Base-by-base conservation (phyloP, 2,113 vertebrate genomes). In the Sterrhoptilus dennistouni region DNA sequence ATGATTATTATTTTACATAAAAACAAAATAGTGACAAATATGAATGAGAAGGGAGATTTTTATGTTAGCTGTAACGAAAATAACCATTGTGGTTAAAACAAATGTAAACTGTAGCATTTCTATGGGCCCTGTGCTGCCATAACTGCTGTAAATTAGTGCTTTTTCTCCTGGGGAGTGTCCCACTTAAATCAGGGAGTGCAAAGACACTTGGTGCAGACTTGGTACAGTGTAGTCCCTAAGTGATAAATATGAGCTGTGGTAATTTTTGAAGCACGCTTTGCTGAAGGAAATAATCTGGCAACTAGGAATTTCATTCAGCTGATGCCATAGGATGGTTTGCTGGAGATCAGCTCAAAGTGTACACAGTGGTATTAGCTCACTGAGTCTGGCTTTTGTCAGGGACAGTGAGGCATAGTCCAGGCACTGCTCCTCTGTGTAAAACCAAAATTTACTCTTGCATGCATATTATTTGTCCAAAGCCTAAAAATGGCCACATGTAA, bases 1-100 rank as follows among this genome's bases (percentile, higher is more conserved):
- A 68, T 88, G 16, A 80, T 93, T 88, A 78, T 82, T 87, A 53
- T 75, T 95, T 87, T 96, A 96, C 89, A 95, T 94, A 64, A 77
- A 85, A 95, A 35, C 47, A 89, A 94, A 91, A 66, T 57, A 84
- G 49, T 42, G 83, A 57, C 59, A 87, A 49, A 65, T 79, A 53
- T 44, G 47, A 72, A 94, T 64, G 66, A 91, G 61, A 90, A 90
- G 44, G 69, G 28, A 74, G 17, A 2, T 85, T 93, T 96, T 96
- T 78, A 76, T 53, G 70, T 92, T 83, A 83, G 70, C 85, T 75
- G 61, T 76, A 69, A 74, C 42, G 77, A 89, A 81, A 65, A 56
- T 36, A 60, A 82, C 61, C 54, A 9, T 8, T 42, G 47, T 89
- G 42, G 76, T 91, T 87, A 72, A 66, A 79, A 53, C 71, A 89